Base-by-base conservation (phyloP, 1,140 invertebrate species). In the Zaprionus taronus region DNA sequence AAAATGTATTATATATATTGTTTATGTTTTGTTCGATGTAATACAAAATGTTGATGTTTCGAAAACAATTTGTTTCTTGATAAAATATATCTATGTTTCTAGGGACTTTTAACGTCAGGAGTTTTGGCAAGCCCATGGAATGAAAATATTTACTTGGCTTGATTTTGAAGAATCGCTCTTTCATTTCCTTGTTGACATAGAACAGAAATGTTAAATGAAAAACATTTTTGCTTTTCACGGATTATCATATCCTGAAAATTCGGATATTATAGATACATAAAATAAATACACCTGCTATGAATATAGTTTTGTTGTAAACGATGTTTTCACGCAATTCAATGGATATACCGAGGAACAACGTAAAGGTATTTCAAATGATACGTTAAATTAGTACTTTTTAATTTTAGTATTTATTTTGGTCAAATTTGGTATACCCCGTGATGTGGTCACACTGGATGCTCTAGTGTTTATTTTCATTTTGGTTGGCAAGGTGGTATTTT, bases 31-130 rank as follows among this genome's bases (percentile, higher is more conserved):
- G 53, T 61, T 76, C 73, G 66, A 44, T 77, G 63, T 44, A 83
- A 83, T 81, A 85, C 73, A 83, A 49, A 56, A 77, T 84, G 69
- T 83, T 82, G 56, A 68, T 81, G 31, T 69, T 67, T 72, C 58
- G 49, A 80, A 51, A 51, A 72, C 17, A 47, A 75, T 64, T 74
- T 60, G 63, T n/a, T 22, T 34, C 53, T 12, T 60, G 20, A 14
- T 38, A 22, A 22, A 38, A n/a, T 17, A n/a, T 17, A 47, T 9
- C 2, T 9, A 1, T 47, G 17, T 17, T 11, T 2, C n/a, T 17
- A 20, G 41, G 36, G 14, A 20, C 3, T 47, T 47, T 3, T 17
- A 47, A 17, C 7, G 5, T n/a, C 5, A n/a, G 28, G 20, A 44
- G 24, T 60, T 60, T 5, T 60, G 36, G 20, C 1, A 15, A n/a